Base-by-base conservation (phyloP, 2,888 invertebrate genomes). In the Crioceris asparagi region DNA sequence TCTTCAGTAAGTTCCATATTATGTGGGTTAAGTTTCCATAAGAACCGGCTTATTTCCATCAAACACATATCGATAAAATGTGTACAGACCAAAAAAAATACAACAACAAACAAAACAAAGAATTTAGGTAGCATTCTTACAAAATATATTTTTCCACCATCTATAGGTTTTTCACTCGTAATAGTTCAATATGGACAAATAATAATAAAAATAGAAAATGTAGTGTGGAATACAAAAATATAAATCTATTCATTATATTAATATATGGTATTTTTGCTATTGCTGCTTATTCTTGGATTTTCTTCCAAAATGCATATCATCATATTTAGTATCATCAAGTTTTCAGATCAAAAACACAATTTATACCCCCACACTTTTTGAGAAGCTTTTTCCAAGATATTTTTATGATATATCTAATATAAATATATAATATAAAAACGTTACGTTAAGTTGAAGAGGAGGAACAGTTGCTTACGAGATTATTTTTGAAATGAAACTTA, bases 91-190 rank as follows among this genome's bases (percentile, higher is more conserved):
- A 59, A 57, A 48, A n/a, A n/a, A n/a, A n/a, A n/a, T n/a, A n/a
- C n/a, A n/a, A 50, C 39, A 46, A 44, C 41, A 45, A 43, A 44
- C 27, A 14, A 10, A 17, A 17, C 14, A 18, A 31, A 32, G 11
- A 12, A 25, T 36, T 46, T 49, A 51, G 46, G 50, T 54, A 56
- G 56, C 52, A 41, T 52, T 57, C 53, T 55, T 50, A 49, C 45
- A 49, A 43, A 44, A 48, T 46, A 50, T 58, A 59, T 61, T 59
- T 61, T 60, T 59, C 50, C 57, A 60, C 43, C 53, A 54, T 58
- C n/a, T n/a, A n/a, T 57, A 59, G 55, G 56, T 51, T 49, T 52
- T 53, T 57, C 40, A 43, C 40, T 34, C 27, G n/a, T n/a, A 27
- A 36, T 41, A 48, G 43, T 48, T 47, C 46, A 36, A 46, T 33